Evolutionary conservation across 1,140 invertebrate species (phyloP), one percentile per base, ranked within the genome.

Genomic region (Drosophila ercepeae): DNA sequence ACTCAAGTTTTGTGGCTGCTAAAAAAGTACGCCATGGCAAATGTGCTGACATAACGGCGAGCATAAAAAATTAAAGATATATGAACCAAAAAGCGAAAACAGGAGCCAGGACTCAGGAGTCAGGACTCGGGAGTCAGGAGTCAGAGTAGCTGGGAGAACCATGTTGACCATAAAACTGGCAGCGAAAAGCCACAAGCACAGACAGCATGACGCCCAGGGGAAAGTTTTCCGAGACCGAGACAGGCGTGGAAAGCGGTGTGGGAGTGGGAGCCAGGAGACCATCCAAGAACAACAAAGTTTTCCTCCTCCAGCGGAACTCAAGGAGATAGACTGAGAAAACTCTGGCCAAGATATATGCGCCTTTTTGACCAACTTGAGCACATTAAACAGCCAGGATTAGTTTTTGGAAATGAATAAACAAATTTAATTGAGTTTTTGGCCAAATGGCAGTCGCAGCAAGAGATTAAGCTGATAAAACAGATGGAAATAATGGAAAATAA

Each of bases 21-120:
- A 53, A 84, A 84, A 84, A 86, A 81, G 81, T 86, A 79, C 76
- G 81, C 75, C 73, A 86, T 73, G 67, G 50, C 55, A 50, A 84
- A 84, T 75, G 69, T 78, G 79, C 79, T 84, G 81, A 84, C 81
- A 79, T 59, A 63, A 68, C 55, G 25, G 41, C 41, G 57, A 51
- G 54, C 46, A 70, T 81, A 74, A 86, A 73, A 67, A 86, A 86
- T 86, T 86, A 88, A 86, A 86, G 82, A 86, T 77, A 81, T 81
- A 84, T 81, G 63, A 79, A 79, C 52, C 65, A 21, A 68, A 65
- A 64, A 49, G 65, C 55, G 49, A 39, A 45, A 32, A 16, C 36
- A 32, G 14, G 64, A 16, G 9, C 14, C 14, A 25, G 25, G 8
- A 34, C 16, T 0, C 21, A 11, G 21, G 14, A n/a, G 23, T 29